Evolutionary conservation across 2,797 vertebrate genomes (phyloP), one percentile per base, ranked within the genome.

Genomic region (Peromyscus nudipes): DNA sequence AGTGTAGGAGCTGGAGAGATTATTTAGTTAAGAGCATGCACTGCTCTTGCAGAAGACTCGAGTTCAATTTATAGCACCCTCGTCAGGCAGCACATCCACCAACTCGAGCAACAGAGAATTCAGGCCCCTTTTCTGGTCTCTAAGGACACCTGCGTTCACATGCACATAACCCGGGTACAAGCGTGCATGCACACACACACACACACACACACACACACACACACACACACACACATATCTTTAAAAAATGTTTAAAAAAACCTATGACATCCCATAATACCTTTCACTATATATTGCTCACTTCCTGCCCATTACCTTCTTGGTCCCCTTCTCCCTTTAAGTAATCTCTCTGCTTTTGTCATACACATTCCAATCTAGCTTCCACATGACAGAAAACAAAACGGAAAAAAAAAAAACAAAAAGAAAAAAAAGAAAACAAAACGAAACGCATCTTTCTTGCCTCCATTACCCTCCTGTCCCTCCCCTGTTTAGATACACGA

Each of bases 401-500:
- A 52, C 52, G 14, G n/a, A n/a, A n/a, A n/a, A n/a, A n/a, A n/a
- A n/a, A n/a, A n/a, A n/a, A n/a, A n/a, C n/a, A n/a, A n/a, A n/a
- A n/a, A n/a, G n/a, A n/a, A n/a, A n/a, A 87, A 89, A 43, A 43
- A 29, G 60, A 87, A 89, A 43, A 43, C 52, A 52, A 52, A 52
- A 52, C 52, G 14, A 37, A 60, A 75, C 2, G 14, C 43, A n/a
- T 88, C 86, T 88, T 57, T 88, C n/a, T 73, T 88, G 17, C 0
- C 21, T 27, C 69, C 16, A 75, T 57, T 73, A 43, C 5, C 16
- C n/a, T 75, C 10, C 43, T 89, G 55, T 21, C n/a, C 55, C 55
- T 76, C 27, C 29, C 55, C 55, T 75, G 34, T 60, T 43, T 95
- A 55, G 55, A 96, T 93, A 91, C 37, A 69, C 40, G 64, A 27